Evolutionary conservation across 1,140 invertebrate species (phyloP).

Genomic region (Euura lappo): DNA sequence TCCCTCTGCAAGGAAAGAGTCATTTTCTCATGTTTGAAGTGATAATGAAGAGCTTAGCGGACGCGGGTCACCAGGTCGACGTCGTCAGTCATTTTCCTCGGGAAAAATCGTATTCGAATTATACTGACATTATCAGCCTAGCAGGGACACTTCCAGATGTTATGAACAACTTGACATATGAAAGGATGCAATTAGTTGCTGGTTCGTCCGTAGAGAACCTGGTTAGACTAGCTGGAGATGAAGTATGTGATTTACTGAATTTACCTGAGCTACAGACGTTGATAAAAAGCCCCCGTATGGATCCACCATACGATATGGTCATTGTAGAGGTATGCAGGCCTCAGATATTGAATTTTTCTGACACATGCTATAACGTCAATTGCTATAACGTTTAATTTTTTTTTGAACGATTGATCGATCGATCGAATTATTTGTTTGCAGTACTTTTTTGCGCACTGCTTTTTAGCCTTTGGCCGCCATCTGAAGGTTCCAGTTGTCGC

Average conservation of each 20-base stretch:
- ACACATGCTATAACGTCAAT: neutral
- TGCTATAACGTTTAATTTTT: neutral
- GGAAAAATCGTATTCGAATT: slow-evolving; percentile 45
- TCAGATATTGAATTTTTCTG: neutral
- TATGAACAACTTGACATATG: slow-evolving; percentile 31
- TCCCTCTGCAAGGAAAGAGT: slow-evolving; percentile 58
- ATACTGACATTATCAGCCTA: slow-evolving; percentile 52
- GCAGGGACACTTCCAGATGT: slow-evolving; percentile 41
- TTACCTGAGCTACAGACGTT: slow-evolving; percentile 30
- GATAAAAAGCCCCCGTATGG: slow-evolving; percentile 29
- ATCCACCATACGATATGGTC: slow-evolving; percentile 33
- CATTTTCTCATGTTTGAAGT: slow-evolving; percentile 63
- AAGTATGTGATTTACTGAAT: slow-evolving; percentile 32
- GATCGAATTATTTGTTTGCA: slow-evolving; percentile 21
- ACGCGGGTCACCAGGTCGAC: slow-evolving; percentile 57
- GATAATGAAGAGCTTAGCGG: slow-evolving; percentile 57
- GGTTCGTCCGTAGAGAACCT: slow-evolving; percentile 21
- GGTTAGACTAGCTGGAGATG: slow-evolving; percentile 25
- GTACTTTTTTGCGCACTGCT: slow-evolving; percentile 53
- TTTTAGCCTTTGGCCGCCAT: slow-evolving; percentile 61
- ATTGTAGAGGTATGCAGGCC: slow-evolving; percentile 32
- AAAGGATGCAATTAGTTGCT: slow-evolving; percentile 17
- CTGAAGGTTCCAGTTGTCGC: slow-evolving; percentile 67
- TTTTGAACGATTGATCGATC: neutral
- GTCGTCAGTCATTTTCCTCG: slow-evolving; percentile 43